A percentile compares a stretch with the other conserved stretches of the same genome.
These are phyloP conservation scores for Semotilus atromaculatus DNA, from an alignment of 2,797 vertebrate genomes.

Conservation along the genomic window DNA sequence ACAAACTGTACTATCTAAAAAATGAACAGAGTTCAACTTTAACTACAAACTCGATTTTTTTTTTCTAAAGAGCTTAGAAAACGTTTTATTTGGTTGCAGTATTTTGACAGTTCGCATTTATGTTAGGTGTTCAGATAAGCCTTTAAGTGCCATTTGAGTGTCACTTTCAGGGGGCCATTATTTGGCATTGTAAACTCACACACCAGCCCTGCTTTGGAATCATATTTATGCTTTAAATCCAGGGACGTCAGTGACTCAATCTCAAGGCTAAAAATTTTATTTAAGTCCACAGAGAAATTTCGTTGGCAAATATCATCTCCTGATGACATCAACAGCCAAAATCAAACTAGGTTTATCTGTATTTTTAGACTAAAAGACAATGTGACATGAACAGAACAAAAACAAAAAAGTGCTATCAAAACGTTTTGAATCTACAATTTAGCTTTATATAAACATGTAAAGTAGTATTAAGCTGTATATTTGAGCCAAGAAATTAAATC, in stretches of 20 bases:
- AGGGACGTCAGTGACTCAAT: not conserved
- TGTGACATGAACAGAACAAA: conserved; percentile 70
- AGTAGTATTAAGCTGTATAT: conserved; percentile 70
- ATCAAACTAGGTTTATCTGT: not conserved
- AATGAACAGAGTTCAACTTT: not conserved
- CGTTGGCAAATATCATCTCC: not conserved
- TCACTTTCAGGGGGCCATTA: not conserved
- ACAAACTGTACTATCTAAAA: conserved; percentile 64
- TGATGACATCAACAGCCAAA: not conserved
- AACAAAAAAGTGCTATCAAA: conserved; percentile 68
- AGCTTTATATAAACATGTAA: conserved; percentile 1
- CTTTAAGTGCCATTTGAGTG: not conserved
- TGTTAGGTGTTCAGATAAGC: not conserved
- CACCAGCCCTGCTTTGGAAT: conserved; percentile 12
- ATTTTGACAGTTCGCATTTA: not conserved
- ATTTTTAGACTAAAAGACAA: conserved; percentile 31
- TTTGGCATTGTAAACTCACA: conserved; percentile 23
- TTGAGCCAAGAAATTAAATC: conserved; percentile 57
- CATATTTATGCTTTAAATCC: not conserved
- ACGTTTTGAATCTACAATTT: conserved; percentile 65
- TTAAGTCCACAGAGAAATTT: conserved; percentile 7
- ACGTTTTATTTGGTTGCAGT: not conserved
- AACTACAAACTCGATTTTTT: not conserved
- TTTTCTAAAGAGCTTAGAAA: too few relatives aligned
- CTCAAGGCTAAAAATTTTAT: not conserved